Base-by-base conservation (phyloP, 2,888 invertebrate genomes). In the Chironomus tentans region DNA sequence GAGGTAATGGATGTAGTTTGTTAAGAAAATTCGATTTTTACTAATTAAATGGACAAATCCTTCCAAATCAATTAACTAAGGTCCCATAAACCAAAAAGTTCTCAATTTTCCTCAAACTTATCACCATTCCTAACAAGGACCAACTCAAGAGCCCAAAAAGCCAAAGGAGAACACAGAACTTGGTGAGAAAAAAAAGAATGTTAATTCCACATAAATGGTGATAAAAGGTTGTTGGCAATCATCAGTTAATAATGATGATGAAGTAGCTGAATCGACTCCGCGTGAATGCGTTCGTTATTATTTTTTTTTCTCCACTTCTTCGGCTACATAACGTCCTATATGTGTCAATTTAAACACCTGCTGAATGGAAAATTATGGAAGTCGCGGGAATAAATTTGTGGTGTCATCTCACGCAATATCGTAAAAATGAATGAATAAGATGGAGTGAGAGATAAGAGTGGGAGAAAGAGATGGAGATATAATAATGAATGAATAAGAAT, bases 311-410 rank as follows among this genome's bases (percentile, higher is more conserved):
- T 28, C 7, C 10, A 1, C 38, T 38, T 38, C 10, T 10, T 38
- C 38, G 38, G 10, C 38, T 38, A 7, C 18, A 18, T 18, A 56
- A 13, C 65, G 22, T 65, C 22, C 65, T 65, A 65, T 24, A 65
- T 65, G 62, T 62, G 65, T 65, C 65, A 65, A 65, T 65, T 65
- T 65, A 65, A 65, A 65, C 72, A 73, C 72, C 72, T 73, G 72
- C 72, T 73, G 72, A 65, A 56, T 56, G 56, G 13, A 15, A 18
- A 65, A 65, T 65, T 65, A 56, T 15, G 56, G 56, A 18, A 56
- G 56, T 56, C 56, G 56, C 15, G 56, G 7, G 18, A 7, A 56
- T 56, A 56, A 56, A 56, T 56, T 56, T 56, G 56, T 56, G 56
- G 18, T 56, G 56, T 56, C 56, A 56, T 56, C 56, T 56, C 56